Conservation (phyloP, 2,888 invertebrate genomes). For the Polymixis lichenea region DNA sequence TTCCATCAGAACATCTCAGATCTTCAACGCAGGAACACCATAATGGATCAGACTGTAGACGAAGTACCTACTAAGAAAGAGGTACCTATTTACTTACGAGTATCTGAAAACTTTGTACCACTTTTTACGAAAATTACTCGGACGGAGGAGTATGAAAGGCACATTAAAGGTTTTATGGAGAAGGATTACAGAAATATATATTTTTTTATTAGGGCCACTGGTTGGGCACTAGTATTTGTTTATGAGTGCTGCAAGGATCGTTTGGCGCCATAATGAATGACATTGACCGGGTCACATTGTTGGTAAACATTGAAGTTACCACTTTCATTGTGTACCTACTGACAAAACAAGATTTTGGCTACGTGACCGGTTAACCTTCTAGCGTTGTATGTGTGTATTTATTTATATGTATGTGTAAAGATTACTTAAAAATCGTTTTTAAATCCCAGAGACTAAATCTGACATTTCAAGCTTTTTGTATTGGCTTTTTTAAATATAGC, state of each 20-base stretch:
- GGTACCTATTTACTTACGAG: neutral
- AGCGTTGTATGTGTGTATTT: neutral
- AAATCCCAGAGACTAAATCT: too few relatives aligned
- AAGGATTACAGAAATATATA: too few relatives aligned
- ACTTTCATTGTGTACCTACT: neutral
- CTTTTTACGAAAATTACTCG: too few relatives aligned
- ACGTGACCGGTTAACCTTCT: neutral
- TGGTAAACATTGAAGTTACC: neutral
- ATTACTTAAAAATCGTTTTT: too few relatives aligned
- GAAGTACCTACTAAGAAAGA: conserved; percentile 70
- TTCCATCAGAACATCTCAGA: conserved; percentile 83
- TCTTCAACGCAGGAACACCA: conserved; percentile 75
- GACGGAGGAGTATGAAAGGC: too few relatives aligned
- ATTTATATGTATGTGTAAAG: too few relatives aligned
- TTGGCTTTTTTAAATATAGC: too few relatives aligned
- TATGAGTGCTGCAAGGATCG: neutral
- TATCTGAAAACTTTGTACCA: too few relatives aligned
- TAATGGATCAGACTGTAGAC: conserved; percentile 73
- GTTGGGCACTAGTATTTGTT: too few relatives aligned
- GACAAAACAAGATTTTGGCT: neutral
- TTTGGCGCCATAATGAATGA: neutral
- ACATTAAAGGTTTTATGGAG: too few relatives aligned
- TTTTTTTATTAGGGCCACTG: too few relatives aligned
- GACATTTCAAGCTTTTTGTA: too few relatives aligned
- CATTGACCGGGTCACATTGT: neutral